Conservation (phyloP, 2,113 vertebrate species). For the Emydura subglobosa region DNA sequence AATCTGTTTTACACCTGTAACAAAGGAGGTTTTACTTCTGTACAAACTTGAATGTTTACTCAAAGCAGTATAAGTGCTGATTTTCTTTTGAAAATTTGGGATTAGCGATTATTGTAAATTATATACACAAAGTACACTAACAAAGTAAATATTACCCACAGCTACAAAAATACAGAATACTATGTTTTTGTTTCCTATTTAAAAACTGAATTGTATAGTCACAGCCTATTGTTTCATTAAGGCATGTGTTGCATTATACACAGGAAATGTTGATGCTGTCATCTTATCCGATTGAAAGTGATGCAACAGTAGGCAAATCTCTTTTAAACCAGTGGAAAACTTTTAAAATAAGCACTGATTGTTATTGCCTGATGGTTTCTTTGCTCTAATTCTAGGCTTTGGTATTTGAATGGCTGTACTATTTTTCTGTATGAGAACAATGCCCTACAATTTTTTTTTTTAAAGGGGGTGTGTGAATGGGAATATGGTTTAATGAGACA, state of each 20-base stretch:
- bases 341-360: neutral
- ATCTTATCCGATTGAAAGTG: neutral
- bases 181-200: accelerated
- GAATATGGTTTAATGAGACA: neutral
- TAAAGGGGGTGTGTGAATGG: neutral
- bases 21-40: neutral
- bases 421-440: neutral
- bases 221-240: neutral
- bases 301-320: neutral
- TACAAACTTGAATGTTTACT: neutral
- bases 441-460: neutral
- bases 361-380: neutral
- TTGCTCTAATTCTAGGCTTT: neutral
- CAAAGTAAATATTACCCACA: neutral
- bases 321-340: neutral
- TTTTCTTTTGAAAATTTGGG: slow-evolving; percentile 16
- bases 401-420: neutral
- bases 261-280: neutral
- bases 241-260: neutral
- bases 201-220: neutral
- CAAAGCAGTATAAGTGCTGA: neutral
- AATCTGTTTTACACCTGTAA: neutral
- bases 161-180: neutral
- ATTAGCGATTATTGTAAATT: slow-evolving; percentile 1
- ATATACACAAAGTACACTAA: neutral